A percentile compares a stretch with the other conserved stretches of the same genome.
Evolutionary conservation across 2,888 invertebrate species (phyloP).

Genomic region (Hirtodrosophila duncani): DNA sequence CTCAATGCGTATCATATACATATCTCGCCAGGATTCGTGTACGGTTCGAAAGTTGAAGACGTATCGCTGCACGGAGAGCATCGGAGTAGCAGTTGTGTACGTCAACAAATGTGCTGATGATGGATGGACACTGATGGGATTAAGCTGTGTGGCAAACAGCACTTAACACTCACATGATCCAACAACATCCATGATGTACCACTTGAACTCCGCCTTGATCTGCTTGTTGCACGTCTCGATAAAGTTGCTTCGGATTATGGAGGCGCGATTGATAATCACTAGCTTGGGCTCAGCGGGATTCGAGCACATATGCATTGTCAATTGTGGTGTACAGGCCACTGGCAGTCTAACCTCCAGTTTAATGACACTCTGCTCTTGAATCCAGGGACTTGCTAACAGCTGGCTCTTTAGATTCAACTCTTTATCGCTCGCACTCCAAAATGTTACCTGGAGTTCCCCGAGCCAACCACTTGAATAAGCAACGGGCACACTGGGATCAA

Average conservation of each 20-base stretch:
- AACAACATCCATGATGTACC: conserved; percentile 6
- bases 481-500: neutral
- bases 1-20: conserved; percentile 18
- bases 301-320: conserved; percentile 5
- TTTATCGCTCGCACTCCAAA: conserved; percentile 11
- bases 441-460: conserved; percentile 1
- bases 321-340: neutral
- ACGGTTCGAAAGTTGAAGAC: neutral
- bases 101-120: neutral
- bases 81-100: neutral
- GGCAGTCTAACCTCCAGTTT: neutral
- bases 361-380: neutral
- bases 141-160: too few species aligned
- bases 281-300: neutral
- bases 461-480: conserved; percentile 7
- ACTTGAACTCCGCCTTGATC: neutral
- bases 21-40: conserved; percentile 8
- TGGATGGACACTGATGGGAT: neutral
- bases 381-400: neutral
- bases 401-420: neutral
- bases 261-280: neutral
- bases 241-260: neutral
- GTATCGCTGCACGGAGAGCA: conserved; percentile 17
- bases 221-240: conserved; percentile 1
- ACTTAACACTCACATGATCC: conserved; percentile 15